A percentile compares a stretch with the other conserved stretches of the same genome.
Evolutionary conservation across 2,113 vertebrate species (phyloP).

Genomic region (Chlorodrepanis virens): DNA sequence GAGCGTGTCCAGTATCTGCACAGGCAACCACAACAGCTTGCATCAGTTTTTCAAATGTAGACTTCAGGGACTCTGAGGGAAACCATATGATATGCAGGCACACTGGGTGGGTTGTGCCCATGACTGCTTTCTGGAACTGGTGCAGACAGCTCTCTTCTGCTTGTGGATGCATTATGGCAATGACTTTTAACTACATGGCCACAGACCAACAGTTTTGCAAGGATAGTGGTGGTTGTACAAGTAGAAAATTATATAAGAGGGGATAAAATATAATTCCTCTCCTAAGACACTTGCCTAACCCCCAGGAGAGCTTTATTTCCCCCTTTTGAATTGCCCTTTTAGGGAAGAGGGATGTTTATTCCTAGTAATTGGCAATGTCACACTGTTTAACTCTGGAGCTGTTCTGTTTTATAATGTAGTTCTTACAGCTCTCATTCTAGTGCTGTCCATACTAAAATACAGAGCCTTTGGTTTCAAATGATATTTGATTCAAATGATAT

Average conservation of each 20-base stretch:
- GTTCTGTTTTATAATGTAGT: not conserved
- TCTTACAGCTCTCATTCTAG: not conserved
- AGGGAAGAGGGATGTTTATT: not conserved
- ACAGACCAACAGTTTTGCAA: not conserved
- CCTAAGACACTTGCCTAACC: not conserved
- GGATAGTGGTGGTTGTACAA: not conserved
- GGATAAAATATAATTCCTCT: not conserved
- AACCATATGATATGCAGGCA: not conserved
- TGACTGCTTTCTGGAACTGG: not conserved
- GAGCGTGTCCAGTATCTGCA: not conserved
- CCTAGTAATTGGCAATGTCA: not conserved
- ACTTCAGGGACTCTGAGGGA: not conserved
- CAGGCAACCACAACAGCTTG: not conserved
- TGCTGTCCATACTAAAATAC: not conserved
- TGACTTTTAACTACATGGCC: not conserved
- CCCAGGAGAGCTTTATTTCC: not conserved
- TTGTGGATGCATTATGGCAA: not conserved
- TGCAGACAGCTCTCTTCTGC: not conserved
- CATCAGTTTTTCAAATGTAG: not conserved
- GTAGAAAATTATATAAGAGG: not conserved
- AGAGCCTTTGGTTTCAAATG: not conserved
- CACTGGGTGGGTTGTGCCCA: not conserved
- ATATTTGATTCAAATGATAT: not conserved
- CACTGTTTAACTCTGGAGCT: not conserved
- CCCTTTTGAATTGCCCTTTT: not conserved